Evolutionary conservation across 2,888 invertebrate genomes (phyloP).

Genomic region (Drosophila multiciliata): DNA sequence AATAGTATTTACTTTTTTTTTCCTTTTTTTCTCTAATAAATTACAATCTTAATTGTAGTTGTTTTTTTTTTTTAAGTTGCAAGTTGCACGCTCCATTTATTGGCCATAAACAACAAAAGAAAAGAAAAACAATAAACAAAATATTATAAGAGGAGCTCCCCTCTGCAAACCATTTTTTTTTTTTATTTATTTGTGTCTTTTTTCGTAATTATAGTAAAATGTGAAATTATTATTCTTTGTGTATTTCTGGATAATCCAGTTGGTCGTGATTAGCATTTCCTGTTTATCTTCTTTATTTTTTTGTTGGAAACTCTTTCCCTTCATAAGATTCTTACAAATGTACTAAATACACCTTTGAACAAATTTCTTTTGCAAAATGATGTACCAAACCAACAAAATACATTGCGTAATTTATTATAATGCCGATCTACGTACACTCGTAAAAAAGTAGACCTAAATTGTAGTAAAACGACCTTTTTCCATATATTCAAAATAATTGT

Average conservation of each 20-base stretch:
- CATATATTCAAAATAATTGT: neutral
- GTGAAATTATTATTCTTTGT: neutral
- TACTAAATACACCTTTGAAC: neutral
- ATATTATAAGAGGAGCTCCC: neutral
- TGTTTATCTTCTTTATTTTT: neutral
- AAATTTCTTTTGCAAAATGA: neutral
- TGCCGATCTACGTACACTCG: neutral
- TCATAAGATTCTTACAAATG: neutral
- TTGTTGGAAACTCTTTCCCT: neutral
- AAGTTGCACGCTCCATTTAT: neutral
- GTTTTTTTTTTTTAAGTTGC: neutral
- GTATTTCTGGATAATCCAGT: neutral
- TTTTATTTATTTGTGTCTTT: neutral
- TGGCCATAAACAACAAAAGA: neutral
- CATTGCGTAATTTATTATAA: neutral
- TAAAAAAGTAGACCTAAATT: neutral
- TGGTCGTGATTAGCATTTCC: neutral
- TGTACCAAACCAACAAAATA: neutral
- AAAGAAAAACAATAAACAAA: neutral
- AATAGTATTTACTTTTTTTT: conserved; percentile 29
- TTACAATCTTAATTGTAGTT: conserved; percentile 1
- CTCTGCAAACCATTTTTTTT: neutral
- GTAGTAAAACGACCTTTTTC: neutral
- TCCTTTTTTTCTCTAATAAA: conserved; percentile 28
- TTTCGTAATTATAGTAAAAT: neutral